Evolutionary conservation across 2,113 vertebrate species (phyloP).

Genomic region (Pholis gunnellus): DNA sequence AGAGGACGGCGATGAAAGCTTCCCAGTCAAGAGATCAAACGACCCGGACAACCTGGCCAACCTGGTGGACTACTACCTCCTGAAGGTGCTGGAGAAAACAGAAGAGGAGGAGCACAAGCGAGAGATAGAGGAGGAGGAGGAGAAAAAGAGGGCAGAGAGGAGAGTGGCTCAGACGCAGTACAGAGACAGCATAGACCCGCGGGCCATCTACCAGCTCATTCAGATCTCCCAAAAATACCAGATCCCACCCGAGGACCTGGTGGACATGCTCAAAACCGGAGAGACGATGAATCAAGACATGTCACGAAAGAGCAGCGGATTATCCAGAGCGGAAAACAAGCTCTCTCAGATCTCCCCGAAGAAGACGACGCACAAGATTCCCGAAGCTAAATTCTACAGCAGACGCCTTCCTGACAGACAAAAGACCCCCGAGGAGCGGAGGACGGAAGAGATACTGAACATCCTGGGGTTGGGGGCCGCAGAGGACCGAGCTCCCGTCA

Average conservation of each 20-base stretch:
- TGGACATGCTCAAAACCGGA: slow-evolving; percentile 89
- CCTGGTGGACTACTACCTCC: slow-evolving; percentile 89
- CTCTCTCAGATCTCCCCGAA: slow-evolving; percentile 76
- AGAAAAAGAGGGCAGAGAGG: slow-evolving; percentile 81
- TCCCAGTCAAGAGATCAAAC: slow-evolving; percentile 86
- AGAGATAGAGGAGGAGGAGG: slow-evolving; percentile 75
- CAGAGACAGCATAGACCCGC: slow-evolving; percentile 84
- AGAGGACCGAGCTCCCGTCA: slow-evolving; percentile 78
- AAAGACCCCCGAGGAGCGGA: slow-evolving; percentile 85
- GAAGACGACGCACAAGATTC: slow-evolving; percentile 83
- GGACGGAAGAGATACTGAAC: slow-evolving; percentile 89
- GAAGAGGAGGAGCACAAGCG: slow-evolving; percentile 80
- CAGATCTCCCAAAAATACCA: slow-evolving; percentile 92
- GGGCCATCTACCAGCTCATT: slow-evolving; percentile 89
- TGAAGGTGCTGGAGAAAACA: slow-evolving; percentile 88
- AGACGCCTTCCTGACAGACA: slow-evolving; percentile 74
- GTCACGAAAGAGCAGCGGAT: slow-evolving; percentile 78
- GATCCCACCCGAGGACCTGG: slow-evolving; percentile 92
- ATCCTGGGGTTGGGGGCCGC: slow-evolving; percentile 86
- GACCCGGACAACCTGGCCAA: slow-evolving; percentile 88
- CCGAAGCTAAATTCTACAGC: slow-evolving; percentile 77
- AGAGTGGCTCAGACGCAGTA: slow-evolving; percentile 72
- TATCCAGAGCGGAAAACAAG: slow-evolving; percentile 79
- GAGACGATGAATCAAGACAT: slow-evolving; percentile 79
- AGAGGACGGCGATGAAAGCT: slow-evolving; percentile 77